Conservation (phyloP, 1,140 invertebrate species). For the Xylocopa sonorina region DNA sequence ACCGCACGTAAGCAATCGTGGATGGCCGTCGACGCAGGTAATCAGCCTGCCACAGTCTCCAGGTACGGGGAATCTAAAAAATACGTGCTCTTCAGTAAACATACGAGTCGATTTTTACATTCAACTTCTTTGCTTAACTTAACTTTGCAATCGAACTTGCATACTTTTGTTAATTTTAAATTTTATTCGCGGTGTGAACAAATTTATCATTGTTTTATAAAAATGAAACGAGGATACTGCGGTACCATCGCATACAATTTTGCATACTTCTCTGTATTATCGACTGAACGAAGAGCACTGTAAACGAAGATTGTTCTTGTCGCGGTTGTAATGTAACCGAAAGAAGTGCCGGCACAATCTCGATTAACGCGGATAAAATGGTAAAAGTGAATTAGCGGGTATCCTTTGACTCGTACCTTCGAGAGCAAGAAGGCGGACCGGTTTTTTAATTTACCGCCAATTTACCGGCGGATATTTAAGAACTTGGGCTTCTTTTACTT, state of each 20-base stretch:
- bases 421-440: conserved; percentile 25
- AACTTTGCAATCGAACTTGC: no score
- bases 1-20: conserved; percentile 92
- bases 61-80: conserved; percentile 88
- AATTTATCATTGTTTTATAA: no score
- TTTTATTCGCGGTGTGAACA: no score
- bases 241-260: no score
- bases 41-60: conserved; percentile 92
- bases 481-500: conserved; percentile 32
- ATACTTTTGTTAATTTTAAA: no score
- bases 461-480: conserved; percentile 41
- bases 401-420: not conserved
- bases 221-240: no score
- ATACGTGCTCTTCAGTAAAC: not conserved
- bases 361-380: not conserved
- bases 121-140: no score
- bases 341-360: not conserved
- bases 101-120: no score
- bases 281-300: no score
- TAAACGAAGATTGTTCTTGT: no score
- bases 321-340: not conserved
- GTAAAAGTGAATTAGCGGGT: conserved; percentile 7
- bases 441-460: conserved; percentile 47
- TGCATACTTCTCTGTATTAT: no score
- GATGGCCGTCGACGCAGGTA: conserved; percentile 93